phyloP scores from a whole-genome alignment of 2,888 invertebrate species.

The Siphonodentalium dalli region DNA sequence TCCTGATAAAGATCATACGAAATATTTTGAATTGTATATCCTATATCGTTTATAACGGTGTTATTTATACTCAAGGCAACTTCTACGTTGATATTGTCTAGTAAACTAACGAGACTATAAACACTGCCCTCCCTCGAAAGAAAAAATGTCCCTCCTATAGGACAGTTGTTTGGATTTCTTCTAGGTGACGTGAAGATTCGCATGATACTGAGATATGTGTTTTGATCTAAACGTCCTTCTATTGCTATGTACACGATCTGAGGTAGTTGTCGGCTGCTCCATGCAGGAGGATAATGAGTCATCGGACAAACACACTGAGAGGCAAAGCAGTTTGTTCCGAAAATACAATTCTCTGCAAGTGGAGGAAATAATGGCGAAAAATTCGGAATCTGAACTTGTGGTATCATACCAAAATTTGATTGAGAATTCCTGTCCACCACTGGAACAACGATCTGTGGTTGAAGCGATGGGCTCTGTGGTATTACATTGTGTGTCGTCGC shows the following conservation, averaged over 20 bases:
- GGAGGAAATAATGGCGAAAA: too few relatives aligned
- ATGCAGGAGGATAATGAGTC: slow-evolving; percentile 17
- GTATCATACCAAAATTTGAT: too few relatives aligned
- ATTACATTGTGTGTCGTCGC: too few relatives aligned
- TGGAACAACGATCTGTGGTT: too few relatives aligned
- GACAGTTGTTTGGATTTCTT: slow-evolving; percentile 41
- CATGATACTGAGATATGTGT: slow-evolving; percentile 33
- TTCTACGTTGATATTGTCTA: slow-evolving; percentile 33
- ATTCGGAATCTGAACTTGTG: too few relatives aligned
- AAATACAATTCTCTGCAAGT: slow-evolving; percentile 27
- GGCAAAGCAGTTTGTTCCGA: slow-evolving; percentile 33
- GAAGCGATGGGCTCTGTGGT: too few relatives aligned
- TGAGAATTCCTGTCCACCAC: too few relatives aligned
- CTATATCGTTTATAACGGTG: slow-evolving; percentile 15
- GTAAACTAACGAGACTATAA: slow-evolving; percentile 33
- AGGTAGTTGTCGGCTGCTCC: slow-evolving; percentile 28
- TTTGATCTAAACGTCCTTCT: slow-evolving; percentile 39
- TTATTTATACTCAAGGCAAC: slow-evolving; percentile 36
- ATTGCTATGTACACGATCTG: slow-evolving; percentile 44
- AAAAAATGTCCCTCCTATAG: slow-evolving; percentile 38
- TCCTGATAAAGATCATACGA: slow-evolving; percentile 26
- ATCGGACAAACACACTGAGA: slow-evolving; percentile 40
- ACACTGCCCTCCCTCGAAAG: slow-evolving; percentile 33
- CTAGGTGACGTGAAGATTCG: slow-evolving; percentile 30
- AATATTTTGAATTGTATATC: slow-evolving; percentile 16